phyloP scores from a whole-genome alignment of 2,797 vertebrate species.

The Lepidocolaptes lacrymiger region DNA sequence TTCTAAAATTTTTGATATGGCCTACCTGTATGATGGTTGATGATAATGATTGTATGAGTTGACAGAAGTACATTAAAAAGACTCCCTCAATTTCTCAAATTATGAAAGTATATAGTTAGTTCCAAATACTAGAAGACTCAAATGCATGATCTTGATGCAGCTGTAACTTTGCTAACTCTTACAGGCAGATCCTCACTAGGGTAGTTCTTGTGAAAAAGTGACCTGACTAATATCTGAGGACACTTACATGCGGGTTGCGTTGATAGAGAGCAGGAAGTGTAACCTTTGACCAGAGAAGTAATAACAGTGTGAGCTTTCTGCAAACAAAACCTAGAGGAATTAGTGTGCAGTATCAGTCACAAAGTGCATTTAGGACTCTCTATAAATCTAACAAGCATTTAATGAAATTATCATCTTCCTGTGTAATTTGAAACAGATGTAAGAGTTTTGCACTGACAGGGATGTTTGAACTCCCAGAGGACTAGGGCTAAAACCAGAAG shows the following conservation, averaged over 20 bases:
- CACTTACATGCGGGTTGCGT: conserved; percentile 41
- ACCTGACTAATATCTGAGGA: conserved; percentile 73
- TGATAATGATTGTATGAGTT: neutral
- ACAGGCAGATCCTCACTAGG: conserved; percentile 22
- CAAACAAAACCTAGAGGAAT: conserved; percentile 69
- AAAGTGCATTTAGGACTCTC: conserved; percentile 66
- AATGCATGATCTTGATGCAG: conserved; percentile 10
- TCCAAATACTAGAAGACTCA: accelerated
- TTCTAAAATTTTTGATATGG: neutral
- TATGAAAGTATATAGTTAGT: neutral
- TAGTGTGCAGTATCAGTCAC: conserved; percentile 70
- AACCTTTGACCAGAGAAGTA: conserved; percentile 77
- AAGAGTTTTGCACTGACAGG: conserved; percentile 35
- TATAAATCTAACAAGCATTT: conserved; percentile 76
- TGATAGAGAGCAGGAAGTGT: conserved; percentile 76
- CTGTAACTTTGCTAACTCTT: conserved; percentile 30
- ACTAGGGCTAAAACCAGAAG: neutral
- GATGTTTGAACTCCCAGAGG: neutral
- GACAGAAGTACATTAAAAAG: neutral
- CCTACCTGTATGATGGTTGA: neutral
- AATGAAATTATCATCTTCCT: conserved; percentile 75
- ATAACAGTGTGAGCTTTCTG: conserved; percentile 64
- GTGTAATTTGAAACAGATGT: conserved; percentile 71
- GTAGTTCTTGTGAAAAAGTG: conserved; percentile 48
- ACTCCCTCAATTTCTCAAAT: neutral